phyloP scores from a whole-genome alignment of 2,797 vertebrate genomes.

The Lycodopsis pacificus region DNA sequence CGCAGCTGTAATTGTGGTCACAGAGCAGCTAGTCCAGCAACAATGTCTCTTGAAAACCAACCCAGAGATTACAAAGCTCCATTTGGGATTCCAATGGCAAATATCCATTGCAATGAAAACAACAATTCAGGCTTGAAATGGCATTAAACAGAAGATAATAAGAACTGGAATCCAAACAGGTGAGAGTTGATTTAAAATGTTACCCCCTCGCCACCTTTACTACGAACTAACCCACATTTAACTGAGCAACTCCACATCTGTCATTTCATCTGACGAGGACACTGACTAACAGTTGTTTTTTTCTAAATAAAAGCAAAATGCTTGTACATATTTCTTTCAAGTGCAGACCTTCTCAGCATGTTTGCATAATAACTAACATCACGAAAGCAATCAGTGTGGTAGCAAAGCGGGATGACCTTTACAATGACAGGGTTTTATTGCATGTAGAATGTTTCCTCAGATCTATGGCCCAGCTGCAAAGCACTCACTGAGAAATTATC shows the following conservation, averaged over 20 bases:
- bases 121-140: background rate
- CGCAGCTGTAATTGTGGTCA: background rate
- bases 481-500: constrained; percentile 34
- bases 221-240: constrained; percentile 15
- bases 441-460: background rate
- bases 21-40: background rate
- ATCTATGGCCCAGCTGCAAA: constrained; percentile 13
- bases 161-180: background rate
- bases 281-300: background rate
- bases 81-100: background rate
- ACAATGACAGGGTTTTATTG: constrained; percentile 1
- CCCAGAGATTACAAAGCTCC: background rate
- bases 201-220: background rate
- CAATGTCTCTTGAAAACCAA: background rate
- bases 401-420: constrained; percentile 6
- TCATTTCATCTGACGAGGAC: background rate
- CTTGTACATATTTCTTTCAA: background rate
- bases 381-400: constrained; percentile 17
- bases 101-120: background rate
- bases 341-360: background rate
- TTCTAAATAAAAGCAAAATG: background rate
- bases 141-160: background rate
- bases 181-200: background rate
- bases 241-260: background rate
- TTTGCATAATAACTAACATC: constrained; percentile 4